phyloP scores from a whole-genome alignment of 1,140 invertebrate species.

The Eriosoma lanigerum region DNA sequence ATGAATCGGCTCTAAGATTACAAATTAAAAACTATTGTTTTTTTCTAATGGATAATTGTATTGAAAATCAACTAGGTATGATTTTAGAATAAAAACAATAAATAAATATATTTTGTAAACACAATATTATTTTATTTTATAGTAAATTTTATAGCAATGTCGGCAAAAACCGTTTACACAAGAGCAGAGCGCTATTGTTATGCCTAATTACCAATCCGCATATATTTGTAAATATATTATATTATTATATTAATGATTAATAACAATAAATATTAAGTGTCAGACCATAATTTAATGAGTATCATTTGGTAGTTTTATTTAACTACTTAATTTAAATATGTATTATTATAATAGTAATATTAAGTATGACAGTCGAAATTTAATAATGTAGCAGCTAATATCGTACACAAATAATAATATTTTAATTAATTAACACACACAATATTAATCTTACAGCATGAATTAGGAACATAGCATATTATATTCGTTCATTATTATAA shows the following conservation, averaged over 20 bases:
- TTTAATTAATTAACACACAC: no score
- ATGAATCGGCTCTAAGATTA: no score
- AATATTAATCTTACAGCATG: no score
- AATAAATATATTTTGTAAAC: neutral
- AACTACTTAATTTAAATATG: neutral
- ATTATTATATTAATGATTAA: neutral
- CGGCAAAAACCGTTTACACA: slow-evolving; percentile 7
- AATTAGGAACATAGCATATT: no score
- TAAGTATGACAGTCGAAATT: neutral
- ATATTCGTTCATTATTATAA: no score
- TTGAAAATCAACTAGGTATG: no score
- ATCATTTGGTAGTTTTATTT: neutral
- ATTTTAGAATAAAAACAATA: no score
- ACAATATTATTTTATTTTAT: slow-evolving; percentile 1
- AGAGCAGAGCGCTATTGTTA: neutral
- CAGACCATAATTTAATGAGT: slow-evolving; percentile 30
- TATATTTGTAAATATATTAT: neutral
- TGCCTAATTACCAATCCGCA: neutral
- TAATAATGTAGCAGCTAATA: neutral
- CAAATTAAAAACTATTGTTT: no score
- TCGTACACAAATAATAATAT: no score
- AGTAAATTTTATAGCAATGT: neutral
- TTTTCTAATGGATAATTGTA: no score
- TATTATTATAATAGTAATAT: slow-evolving; percentile 9
- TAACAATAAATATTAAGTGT: slow-evolving; percentile 33